phyloP scores from a whole-genome alignment of 2,113 vertebrate genomes.

The Tragelaphus buxtoni region DNA sequence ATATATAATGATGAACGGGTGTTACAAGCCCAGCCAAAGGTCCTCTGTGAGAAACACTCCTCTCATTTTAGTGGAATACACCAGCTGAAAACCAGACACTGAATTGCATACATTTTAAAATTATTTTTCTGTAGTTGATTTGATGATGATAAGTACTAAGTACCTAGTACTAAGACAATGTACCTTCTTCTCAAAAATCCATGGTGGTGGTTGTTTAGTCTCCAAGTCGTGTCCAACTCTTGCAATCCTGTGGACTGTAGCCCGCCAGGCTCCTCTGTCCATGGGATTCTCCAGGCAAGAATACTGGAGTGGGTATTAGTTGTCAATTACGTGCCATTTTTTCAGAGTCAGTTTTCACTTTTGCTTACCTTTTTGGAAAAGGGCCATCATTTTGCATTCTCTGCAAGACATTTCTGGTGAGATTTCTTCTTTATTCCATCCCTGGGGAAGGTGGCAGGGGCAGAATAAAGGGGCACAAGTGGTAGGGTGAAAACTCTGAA shows the following conservation, averaged over 20 bases:
- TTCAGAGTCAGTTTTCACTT: not conserved
- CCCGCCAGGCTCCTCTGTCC: not conserved
- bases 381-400: not conserved
- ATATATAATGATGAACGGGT: not conserved
- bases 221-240: fast-evolving
- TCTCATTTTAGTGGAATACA: not conserved
- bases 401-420: not conserved
- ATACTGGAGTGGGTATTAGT: not conserved
- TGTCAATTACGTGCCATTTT: not conserved
- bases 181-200: not conserved
- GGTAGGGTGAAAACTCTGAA: not conserved
- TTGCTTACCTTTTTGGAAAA: not conserved
- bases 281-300: not conserved
- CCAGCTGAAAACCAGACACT: not conserved
- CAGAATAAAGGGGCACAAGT: not conserved
- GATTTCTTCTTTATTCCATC: not conserved
- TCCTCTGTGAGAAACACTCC: not conserved
- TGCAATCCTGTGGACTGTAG: not conserved
- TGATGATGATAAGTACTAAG: not conserved
- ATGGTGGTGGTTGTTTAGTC: not conserved
- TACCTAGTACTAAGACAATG: not conserved
- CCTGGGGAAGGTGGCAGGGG: not conserved
- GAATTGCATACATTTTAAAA: not conserved
- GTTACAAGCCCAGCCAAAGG: not conserved
- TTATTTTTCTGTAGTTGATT: not conserved